phyloP scores from a whole-genome alignment of 2,797 vertebrate genomes.

The Gymnothorax reevesii region DNA sequence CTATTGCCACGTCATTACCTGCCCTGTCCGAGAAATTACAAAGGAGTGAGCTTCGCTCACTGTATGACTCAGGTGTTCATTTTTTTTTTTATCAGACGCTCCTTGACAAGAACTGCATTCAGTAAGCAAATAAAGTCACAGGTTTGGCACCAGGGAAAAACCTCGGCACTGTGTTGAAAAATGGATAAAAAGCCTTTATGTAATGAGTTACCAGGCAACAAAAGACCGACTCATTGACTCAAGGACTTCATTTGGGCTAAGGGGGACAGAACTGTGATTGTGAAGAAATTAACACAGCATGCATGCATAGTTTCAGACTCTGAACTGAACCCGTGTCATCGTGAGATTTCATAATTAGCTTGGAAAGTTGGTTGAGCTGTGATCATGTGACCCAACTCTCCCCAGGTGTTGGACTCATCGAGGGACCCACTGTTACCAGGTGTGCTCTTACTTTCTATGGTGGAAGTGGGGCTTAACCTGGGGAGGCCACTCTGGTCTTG shows the following conservation, averaged over 20 bases:
- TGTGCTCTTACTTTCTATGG: slow-evolving; percentile 60
- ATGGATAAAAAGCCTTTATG: too few species aligned
- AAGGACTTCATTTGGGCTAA: too few species aligned
- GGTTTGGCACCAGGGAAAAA: too few species aligned
- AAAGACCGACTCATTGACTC: too few species aligned
- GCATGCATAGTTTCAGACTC: not conserved
- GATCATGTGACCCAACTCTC: slow-evolving; percentile 69
- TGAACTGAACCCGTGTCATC: too few species aligned
- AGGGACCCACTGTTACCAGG: slow-evolving; percentile 84
- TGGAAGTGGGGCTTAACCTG: slow-evolving; percentile 20
- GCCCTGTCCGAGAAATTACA: not conserved
- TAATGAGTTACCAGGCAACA: too few species aligned
- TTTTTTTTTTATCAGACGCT: not conserved
- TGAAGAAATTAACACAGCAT: not conserved
- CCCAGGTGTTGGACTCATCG: slow-evolving; percentile 82
- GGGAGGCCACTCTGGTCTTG: not conserved
- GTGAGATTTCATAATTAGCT: too few species aligned
- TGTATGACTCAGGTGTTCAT: not conserved
- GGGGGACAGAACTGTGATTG: not conserved
- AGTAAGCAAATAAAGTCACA: too few species aligned
- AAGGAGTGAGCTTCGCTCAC: not conserved
- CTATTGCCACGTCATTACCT: too few species aligned
- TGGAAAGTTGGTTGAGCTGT: not conserved
- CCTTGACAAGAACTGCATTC: too few species aligned
- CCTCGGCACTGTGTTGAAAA: too few species aligned